Conservation (phyloP, 2,888 invertebrate genomes). For the Subacronicta megacephala region DNA sequence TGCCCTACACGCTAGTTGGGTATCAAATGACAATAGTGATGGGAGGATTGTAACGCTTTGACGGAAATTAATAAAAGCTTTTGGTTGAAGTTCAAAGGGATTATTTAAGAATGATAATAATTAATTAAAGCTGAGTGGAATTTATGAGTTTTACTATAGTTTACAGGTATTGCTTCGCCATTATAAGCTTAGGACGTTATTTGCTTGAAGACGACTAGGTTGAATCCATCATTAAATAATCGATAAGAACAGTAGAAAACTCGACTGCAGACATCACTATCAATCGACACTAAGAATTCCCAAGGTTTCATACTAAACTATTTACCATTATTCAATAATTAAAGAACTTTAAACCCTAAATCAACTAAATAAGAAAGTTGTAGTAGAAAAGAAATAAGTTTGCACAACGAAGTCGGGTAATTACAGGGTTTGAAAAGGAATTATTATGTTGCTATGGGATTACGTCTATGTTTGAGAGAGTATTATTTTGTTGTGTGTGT, state of each 20-base stretch:
- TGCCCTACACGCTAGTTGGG: slow-evolving; percentile 67
- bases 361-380: slow-evolving; percentile 48
- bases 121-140: not conserved
- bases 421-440: slow-evolving; percentile 79
- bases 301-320: slow-evolving; percentile 77
- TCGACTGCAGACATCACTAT: slow-evolving; percentile 45
- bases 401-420: slow-evolving; percentile 70
- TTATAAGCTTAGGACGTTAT: no score
- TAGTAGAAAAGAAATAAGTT: slow-evolving; percentile 63
- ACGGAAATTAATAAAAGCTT: slow-evolving; percentile 24
- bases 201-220: no score
- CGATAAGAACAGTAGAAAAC: slow-evolving; percentile 37
- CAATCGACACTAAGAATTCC: slow-evolving; percentile 79
- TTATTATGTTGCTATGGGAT: slow-evolving; percentile 76
- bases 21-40: slow-evolving; percentile 77
- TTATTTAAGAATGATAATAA: not conserved
- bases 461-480: slow-evolving; percentile 61
- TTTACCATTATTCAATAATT: slow-evolving; percentile 62
- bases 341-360: slow-evolving; percentile 67
- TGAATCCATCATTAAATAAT: slow-evolving; percentile 7
- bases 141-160: no score
- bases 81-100: slow-evolving; percentile 10
- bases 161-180: no score
- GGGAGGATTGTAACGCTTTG: slow-evolving; percentile 16
- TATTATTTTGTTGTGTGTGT: slow-evolving; percentile 64